Evolutionary conservation across 2,888 invertebrate genomes (phyloP).

Genomic region (Villa cingulata): DNA sequence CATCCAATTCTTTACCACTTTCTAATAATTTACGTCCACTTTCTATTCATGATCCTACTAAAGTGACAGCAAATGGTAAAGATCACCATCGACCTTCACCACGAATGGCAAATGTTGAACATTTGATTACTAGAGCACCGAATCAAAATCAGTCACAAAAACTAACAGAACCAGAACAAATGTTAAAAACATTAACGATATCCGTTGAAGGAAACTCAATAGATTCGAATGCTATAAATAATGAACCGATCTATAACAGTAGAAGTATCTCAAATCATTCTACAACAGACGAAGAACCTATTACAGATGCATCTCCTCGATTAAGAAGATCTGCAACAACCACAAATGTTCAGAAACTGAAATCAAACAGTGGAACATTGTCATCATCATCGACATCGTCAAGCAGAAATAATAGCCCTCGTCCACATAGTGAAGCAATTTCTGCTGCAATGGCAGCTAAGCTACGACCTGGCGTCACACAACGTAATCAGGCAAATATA

Average conservation of each 20-base stretch:
- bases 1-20: constrained; percentile 30
- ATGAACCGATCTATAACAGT: constrained; percentile 24
- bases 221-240: constrained; percentile 40
- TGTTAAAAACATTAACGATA: constrained; percentile 13
- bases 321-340: constrained; percentile 16
- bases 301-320: constrained; percentile 11
- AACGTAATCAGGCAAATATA: constrained; percentile 37
- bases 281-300: constrained; percentile 11
- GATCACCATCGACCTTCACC: constrained; percentile 33
- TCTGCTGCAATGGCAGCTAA: constrained; percentile 22
- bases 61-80: constrained; percentile 19
- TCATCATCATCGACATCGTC: constrained; percentile 37
- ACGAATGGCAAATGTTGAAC: constrained; percentile 39
- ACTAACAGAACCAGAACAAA: constrained; percentile 17
- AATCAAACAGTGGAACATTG: constrained; percentile 23
- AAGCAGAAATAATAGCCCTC: constrained; percentile 47
- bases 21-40: constrained; percentile 16
- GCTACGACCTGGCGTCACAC: constrained; percentile 38
- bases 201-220: constrained; percentile 17
- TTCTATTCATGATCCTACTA: constrained; percentile 17
- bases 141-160: constrained; percentile 6
- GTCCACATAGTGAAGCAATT: constrained; percentile 43
- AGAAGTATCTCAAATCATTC: constrained; percentile 14
- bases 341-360: constrained; percentile 20
- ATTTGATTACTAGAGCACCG: constrained; percentile 20